Evolutionary conservation across 1,140 invertebrate species (phyloP).

Genomic region (Drusus annulatus): DNA sequence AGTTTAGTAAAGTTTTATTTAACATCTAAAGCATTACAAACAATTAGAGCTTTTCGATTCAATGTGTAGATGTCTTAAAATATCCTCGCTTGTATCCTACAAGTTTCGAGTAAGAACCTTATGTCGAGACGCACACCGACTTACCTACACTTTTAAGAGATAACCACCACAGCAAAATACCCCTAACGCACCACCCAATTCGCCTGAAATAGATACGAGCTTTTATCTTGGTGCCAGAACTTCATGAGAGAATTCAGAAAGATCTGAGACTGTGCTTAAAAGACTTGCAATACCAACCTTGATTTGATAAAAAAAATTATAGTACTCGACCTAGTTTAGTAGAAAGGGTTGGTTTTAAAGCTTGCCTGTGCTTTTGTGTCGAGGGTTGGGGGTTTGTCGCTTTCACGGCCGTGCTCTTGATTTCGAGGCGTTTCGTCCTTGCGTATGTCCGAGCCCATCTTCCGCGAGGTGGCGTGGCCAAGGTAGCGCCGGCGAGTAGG

Average conservation of each 20-base stretch:
- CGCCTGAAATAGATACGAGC: background rate
- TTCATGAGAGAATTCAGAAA: background rate
- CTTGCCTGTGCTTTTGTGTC: background rate
- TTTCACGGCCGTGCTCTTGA: conserved; percentile 5
- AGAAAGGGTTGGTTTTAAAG: background rate
- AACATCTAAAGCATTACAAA: too few species aligned
- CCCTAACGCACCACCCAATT: background rate
- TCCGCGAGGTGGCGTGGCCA: conserved; percentile 7
- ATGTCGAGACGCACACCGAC: background rate
- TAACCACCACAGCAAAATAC: background rate
- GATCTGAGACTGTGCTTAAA: background rate
- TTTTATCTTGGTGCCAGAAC: conserved; percentile 9
- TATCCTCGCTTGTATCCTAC: conserved; percentile 7
- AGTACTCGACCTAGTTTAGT: background rate
- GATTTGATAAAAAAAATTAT: background rate
- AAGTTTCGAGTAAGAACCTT: background rate
- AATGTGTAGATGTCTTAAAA: background rate
- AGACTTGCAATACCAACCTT: conserved; percentile 9
- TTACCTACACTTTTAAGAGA: background rate
- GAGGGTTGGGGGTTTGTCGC: background rate
- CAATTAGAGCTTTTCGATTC: background rate
- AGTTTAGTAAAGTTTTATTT: too few species aligned
- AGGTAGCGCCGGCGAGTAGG: conserved; percentile 27
- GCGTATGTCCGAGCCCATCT: conserved; percentile 11
- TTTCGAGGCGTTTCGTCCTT: conserved; percentile 15